phyloP scores from a whole-genome alignment of 1,140 invertebrate species.

The Drosophila pseudoananassae region DNA sequence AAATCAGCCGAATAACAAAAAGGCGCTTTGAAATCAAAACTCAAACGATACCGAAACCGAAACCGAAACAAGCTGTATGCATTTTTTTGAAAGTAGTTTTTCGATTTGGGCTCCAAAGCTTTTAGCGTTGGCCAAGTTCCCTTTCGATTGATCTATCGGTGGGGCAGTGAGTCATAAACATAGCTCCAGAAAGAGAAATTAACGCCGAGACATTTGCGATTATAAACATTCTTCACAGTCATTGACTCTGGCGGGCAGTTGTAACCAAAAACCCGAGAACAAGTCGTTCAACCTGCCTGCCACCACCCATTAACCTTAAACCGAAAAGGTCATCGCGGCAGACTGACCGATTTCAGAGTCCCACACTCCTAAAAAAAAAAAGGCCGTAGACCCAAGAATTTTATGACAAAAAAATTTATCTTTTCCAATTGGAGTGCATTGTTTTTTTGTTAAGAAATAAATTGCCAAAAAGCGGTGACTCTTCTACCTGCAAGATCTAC shows the following conservation, averaged over 20 bases:
- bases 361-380: slow-evolving; percentile 19
- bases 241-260: slow-evolving; percentile 37
- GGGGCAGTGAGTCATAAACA: slow-evolving; percentile 33
- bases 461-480: slow-evolving; percentile 42
- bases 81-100: slow-evolving; percentile 73
- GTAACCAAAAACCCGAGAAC: slow-evolving; percentile 43
- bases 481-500: slow-evolving; percentile 57
- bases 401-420: slow-evolving; percentile 48
- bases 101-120: background rate
- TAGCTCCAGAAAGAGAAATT: slow-evolving; percentile 41
- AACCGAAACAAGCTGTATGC: slow-evolving; percentile 62
- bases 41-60: slow-evolving; percentile 57
- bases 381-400: background rate
- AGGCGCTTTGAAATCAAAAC: slow-evolving; percentile 53
- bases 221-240: slow-evolving; percentile 42
- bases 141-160: slow-evolving; percentile 42
- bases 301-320: slow-evolving; percentile 2
- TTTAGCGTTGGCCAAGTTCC: slow-evolving; percentile 24
- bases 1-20: slow-evolving; percentile 51
- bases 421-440: slow-evolving; percentile 66
- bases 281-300: slow-evolving; percentile 64
- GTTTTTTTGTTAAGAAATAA: slow-evolving; percentile 9
- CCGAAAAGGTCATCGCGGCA: slow-evolving; percentile 59
- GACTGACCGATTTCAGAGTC: slow-evolving; percentile 44
- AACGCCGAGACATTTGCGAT: slow-evolving; percentile 25